Evolutionary conservation across 2,888 invertebrate species (phyloP).

Genomic region (Caenorhabditis sp.): DNA sequence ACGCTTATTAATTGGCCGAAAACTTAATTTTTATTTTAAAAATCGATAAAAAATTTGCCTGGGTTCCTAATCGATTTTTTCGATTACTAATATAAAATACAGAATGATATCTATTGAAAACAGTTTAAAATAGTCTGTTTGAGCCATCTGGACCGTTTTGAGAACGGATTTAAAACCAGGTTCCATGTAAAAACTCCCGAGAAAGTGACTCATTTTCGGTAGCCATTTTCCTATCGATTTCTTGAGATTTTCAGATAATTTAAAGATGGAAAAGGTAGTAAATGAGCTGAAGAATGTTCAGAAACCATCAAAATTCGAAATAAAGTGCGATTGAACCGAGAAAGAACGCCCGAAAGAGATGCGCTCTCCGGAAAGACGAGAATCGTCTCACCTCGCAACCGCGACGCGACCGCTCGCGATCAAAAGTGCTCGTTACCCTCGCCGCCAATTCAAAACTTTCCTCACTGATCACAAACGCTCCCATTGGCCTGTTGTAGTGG

Average conservation of each 20-base stretch:
- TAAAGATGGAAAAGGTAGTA: slow-evolving; percentile 1
- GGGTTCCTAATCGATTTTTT: neutral
- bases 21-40: slow-evolving; percentile 2
- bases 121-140: slow-evolving; percentile 6
- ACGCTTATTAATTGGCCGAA: neutral
- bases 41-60: slow-evolving; percentile 34
- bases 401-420: slow-evolving; percentile 65
- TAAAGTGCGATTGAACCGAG: neutral
- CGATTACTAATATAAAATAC: neutral
- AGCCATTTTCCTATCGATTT: neutral
- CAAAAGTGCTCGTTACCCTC: slow-evolving; percentile 46
- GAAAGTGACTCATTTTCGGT: neutral
- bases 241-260: neutral
- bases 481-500: too few species aligned
- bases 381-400: slow-evolving; percentile 47
- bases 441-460: slow-evolving; percentile 46
- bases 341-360: slow-evolving; percentile 15
- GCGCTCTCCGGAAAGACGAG: slow-evolving; percentile 12
- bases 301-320: slow-evolving; percentile 8
- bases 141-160: neutral
- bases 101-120: neutral
- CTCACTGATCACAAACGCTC: too few species aligned
- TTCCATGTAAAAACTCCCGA: neutral
- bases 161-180: neutral
- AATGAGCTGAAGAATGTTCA: neutral